Conservation (phyloP, 2,113 vertebrate genomes). For the Formicarius rufipectus region DNA sequence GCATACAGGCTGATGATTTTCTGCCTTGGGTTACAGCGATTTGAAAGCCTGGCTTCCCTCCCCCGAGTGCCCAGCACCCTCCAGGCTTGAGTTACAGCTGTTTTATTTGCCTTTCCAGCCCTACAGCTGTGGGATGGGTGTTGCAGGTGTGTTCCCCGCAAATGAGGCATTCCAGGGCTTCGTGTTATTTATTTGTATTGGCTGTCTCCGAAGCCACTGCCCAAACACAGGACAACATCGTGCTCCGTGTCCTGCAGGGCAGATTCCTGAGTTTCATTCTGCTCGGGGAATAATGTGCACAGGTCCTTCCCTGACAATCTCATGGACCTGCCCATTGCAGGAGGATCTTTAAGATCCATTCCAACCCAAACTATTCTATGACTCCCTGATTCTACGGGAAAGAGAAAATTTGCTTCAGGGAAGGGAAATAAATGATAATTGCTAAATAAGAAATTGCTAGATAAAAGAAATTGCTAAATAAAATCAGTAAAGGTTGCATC, state of each 20-base stretch:
- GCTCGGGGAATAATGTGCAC: rapidly evolving
- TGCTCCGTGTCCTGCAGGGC: neutral
- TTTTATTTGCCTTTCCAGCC: constrained; percentile 60
- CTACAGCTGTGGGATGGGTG: constrained; percentile 37
- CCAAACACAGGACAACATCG: neutral
- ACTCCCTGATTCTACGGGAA: neutral
- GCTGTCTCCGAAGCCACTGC: neutral
- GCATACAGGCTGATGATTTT: constrained; percentile 49
- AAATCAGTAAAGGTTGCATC: neutral
- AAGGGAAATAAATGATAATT: neutral
- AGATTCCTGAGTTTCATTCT: neutral
- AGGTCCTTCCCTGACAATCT: neutral
- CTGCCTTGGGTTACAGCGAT: constrained; percentile 55
- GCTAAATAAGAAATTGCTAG: neutral
- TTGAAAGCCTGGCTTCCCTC: constrained; percentile 13
- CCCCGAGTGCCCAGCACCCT: neutral
- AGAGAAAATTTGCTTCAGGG: neutral
- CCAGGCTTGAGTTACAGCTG: constrained; percentile 45
- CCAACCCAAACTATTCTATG: neutral
- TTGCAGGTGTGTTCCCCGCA: constrained; percentile 42
- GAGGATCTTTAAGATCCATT: neutral
- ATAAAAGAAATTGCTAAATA: neutral
- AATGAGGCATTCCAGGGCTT: constrained; percentile 14
- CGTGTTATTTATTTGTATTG: constrained; percentile 41
- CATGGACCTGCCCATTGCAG: neutral